Percentiles rank a stretch among this genome's conserved stretches.
These are phyloP conservation scores for Sceloporus tristichus DNA, from an alignment of 2,113 vertebrate species.

Conservation along the genomic window DNA sequence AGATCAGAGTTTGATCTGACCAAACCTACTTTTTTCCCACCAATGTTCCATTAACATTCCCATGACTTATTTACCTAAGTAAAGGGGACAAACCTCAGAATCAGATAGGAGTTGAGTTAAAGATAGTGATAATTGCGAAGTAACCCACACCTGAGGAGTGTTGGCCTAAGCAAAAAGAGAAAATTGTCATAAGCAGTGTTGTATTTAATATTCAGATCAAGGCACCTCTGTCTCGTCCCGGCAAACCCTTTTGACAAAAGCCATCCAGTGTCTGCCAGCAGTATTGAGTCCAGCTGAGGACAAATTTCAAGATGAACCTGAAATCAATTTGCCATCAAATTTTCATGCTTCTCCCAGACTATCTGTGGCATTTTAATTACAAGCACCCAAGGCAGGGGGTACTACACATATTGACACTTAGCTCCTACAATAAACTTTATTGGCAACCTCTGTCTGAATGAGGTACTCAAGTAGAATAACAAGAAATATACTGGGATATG, in stretches of 20 bases:
- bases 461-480: slow-evolving; percentile 96
- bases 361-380: slow-evolving; percentile 99
- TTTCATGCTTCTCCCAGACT: slow-evolving; percentile 88
- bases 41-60: slow-evolving; percentile 23
- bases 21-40: slow-evolving; percentile 25
- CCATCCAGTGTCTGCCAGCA: slow-evolving; percentile 85
- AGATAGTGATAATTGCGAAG: background rate
- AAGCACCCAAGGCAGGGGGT: slow-evolving; percentile 92
- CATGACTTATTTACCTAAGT: slow-evolving; percentile 45
- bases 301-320: slow-evolving; percentile 89
- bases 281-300: slow-evolving; percentile 87
- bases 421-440: slow-evolving; percentile 99
- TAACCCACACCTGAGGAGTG: slow-evolving; percentile 7
- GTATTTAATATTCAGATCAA: slow-evolving; percentile 88
- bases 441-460: slow-evolving; percentile 98
- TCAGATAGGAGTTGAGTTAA: background rate
- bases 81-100: slow-evolving; percentile 29
- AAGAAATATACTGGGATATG: slow-evolving; percentile 89
- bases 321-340: slow-evolving; percentile 93
- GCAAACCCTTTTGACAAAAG: slow-evolving; percentile 90
- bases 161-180: slow-evolving; percentile 64
- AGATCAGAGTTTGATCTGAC: slow-evolving; percentile 32
- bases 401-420: slow-evolving; percentile 98
- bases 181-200: slow-evolving; percentile 74
- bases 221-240: slow-evolving; percentile 78